A percentile compares a stretch with the other conserved stretches of the same genome.
Evolutionary conservation across 2,888 invertebrate genomes (phyloP).

Genomic region (Charanyca ferruginea): DNA sequence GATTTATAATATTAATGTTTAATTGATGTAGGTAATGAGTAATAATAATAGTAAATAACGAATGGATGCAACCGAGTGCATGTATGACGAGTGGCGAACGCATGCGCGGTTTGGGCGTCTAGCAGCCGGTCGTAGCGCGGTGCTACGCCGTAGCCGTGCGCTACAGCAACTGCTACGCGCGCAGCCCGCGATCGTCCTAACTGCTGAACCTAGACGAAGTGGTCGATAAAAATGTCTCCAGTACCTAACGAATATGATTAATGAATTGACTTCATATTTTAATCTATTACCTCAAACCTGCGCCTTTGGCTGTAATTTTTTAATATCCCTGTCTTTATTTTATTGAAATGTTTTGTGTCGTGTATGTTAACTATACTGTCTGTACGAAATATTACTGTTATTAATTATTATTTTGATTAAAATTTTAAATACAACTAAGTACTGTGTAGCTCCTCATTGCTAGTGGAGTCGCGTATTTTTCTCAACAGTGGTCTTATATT

Average conservation of each 20-base stretch:
- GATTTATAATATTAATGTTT: constrained; percentile 91
- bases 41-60: constrained; percentile 89
- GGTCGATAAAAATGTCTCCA: constrained; percentile 84
- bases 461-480: constrained; percentile 81
- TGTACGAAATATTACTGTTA: constrained; percentile 83
- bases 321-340: constrained; percentile 89
- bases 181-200: constrained; percentile 68
- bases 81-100: constrained; percentile 81
- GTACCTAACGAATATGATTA: constrained; percentile 90
- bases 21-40: constrained; percentile 91
- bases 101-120: constrained; percentile 70
- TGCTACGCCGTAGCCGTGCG: constrained; percentile 65
- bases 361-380: constrained; percentile 83
- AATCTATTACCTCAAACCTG: constrained; percentile 90
- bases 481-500: constrained; percentile 89
- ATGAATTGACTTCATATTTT: constrained; percentile 91
- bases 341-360: constrained; percentile 86
- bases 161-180: constrained; percentile 65
- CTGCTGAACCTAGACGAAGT: constrained; percentile 81
- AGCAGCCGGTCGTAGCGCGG: constrained; percentile 64
- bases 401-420: constrained; percentile 85
- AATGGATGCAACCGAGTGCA: constrained; percentile 88
- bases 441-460: constrained; percentile 84
- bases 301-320: constrained; percentile 88
- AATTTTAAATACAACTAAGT: constrained; percentile 89